phyloP scores from a whole-genome alignment of 1,140 invertebrate species.

The Drosophila simulans region DNA sequence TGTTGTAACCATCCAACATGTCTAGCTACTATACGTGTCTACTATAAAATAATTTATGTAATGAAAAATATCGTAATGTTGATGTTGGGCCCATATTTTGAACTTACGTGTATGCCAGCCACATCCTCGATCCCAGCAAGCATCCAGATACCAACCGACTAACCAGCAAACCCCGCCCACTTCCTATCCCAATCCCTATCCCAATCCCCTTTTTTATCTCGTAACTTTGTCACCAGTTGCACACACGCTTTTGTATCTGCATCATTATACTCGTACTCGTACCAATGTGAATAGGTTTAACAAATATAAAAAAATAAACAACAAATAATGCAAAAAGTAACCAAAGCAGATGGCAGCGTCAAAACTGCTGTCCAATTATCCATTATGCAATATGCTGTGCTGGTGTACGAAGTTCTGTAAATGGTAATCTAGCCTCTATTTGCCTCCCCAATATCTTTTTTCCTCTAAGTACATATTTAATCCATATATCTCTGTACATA shows the following conservation, averaged over 20 bases:
- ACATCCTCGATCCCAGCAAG: slow-evolving; percentile 50
- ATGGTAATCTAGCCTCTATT: slow-evolving; percentile 22
- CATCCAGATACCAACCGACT: slow-evolving; percentile 14
- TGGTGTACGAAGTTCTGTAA: slow-evolving; percentile 36
- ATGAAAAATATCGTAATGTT: slow-evolving; percentile 85
- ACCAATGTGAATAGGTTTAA: slow-evolving; percentile 20
- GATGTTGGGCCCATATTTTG: slow-evolving; percentile 83
- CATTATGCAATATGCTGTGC: slow-evolving; percentile 33
- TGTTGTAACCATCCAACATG: slow-evolving; percentile 79
- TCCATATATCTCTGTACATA: slow-evolving; percentile 52
- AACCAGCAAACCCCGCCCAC: slow-evolving; percentile 25
- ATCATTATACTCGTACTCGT: slow-evolving; percentile 10
- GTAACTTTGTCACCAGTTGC: slow-evolving; percentile 51
- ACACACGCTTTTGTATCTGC: slow-evolving; percentile 35
- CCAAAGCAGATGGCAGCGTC: slow-evolving; percentile 24
- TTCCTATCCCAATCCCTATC: neutral
- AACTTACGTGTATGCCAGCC: slow-evolving; percentile 61
- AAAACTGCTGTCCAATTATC: slow-evolving; percentile 35
- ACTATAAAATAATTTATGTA: slow-evolving; percentile 85
- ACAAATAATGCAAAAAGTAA: slow-evolving; percentile 1
- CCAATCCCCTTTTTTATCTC: slow-evolving; percentile 30
- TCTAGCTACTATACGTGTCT: slow-evolving; percentile 81
- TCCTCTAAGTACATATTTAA: slow-evolving; percentile 18
- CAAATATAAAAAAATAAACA: slow-evolving; percentile 4
- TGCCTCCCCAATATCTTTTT: slow-evolving; percentile 22